Evolutionary conservation across 64 coral and sea anemone genomes (phyloP), one percentile per base, ranked within the genome.

Genomic region (Actinia equina): DNA sequence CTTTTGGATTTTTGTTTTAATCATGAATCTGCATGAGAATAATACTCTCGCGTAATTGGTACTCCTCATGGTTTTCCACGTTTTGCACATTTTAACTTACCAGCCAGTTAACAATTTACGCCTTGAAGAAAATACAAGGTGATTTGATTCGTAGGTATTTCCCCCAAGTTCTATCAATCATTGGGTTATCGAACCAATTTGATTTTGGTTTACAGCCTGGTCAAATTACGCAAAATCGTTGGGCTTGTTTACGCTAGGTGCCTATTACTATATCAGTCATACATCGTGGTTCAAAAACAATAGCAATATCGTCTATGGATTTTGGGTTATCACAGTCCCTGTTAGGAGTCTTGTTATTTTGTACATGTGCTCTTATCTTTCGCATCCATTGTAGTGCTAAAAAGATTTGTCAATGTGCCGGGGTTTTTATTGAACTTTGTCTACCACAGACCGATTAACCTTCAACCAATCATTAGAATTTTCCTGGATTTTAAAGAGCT

Each of bases 281-380:
- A 81, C 78, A 81, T 81, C 78, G 78, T 81, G 78, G 78, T 52
- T 7, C 2, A 49, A 49, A 49, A 81, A 81, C 78, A 81, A 81
- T 81, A 81, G 78, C 78, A 81, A 46, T 81, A 81, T 81, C 78
- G 18, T n/a, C 43, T 81, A 20, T 19, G 49, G 78, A 27, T 7
- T 81, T 49, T 49, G 18, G 44, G 49, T 4, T 81, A 2, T 81
- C 45, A 30, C 78, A 81, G 78, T 81, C 78, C 27, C 17, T 81
- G 78, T 81, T 44, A 81, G 78, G 8, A 81, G 78, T 37, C 78
- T 81, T 81, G 78, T 81, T 46, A 15, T 81, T 74, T 81, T 81
- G 78, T 81, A 44, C 78, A 81, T 81, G 78, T 81, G 78, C 78
- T 81, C 78, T 52, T 81, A 81, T 81, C 78, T 81, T 81, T 81